Conservation (phyloP, 2,888 invertebrate genomes). For the Platycheirus albimanus region DNA sequence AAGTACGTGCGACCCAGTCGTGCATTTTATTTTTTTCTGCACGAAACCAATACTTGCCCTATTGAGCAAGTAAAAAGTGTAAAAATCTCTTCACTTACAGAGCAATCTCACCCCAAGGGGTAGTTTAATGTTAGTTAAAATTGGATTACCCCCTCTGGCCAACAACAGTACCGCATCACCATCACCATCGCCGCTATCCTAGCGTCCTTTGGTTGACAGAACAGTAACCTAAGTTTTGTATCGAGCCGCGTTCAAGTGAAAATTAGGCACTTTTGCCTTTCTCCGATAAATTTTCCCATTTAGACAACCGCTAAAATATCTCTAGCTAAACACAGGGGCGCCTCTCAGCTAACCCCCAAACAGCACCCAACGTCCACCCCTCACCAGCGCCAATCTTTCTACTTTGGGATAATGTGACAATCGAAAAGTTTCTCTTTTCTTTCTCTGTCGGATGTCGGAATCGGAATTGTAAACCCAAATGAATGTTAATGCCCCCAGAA, state of each 20-base stretch:
- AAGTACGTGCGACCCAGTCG: too few species aligned
- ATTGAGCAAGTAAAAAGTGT: too few species aligned
- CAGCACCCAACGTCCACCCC: too few species aligned
- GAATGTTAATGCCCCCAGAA: slow-evolving; percentile 75
- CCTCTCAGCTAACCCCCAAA: not conserved
- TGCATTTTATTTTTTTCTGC: too few species aligned
- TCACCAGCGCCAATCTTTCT: slow-evolving; percentile 5
- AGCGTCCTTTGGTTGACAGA: slow-evolving; percentile 50
- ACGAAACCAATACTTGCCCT: too few species aligned
- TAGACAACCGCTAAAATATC: slow-evolving; percentile 72
- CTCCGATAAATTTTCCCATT: slow-evolving; percentile 67
- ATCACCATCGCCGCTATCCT: too few species aligned
- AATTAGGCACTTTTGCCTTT: slow-evolving; percentile 59
- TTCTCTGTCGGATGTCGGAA: slow-evolving; percentile 58
- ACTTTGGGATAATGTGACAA: slow-evolving; percentile 70
- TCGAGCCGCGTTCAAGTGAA: slow-evolving; percentile 69
- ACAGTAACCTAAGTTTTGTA: slow-evolving; percentile 67
- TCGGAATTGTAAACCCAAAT: slow-evolving; percentile 73
- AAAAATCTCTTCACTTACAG: slow-evolving; percentile 70
- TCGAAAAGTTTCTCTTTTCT: slow-evolving; percentile 67
- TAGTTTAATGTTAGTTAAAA: slow-evolving; percentile 73
- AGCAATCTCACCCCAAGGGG: slow-evolving; percentile 68
- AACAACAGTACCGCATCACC: not conserved
- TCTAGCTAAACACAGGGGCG: slow-evolving; percentile 22
- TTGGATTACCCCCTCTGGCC: slow-evolving; percentile 65